Percentiles rank a stretch among this genome's conserved stretches.
Evolutionary conservation across 2,113 vertebrate species (phyloP).

Genomic region (Coturnix japonica): DNA sequence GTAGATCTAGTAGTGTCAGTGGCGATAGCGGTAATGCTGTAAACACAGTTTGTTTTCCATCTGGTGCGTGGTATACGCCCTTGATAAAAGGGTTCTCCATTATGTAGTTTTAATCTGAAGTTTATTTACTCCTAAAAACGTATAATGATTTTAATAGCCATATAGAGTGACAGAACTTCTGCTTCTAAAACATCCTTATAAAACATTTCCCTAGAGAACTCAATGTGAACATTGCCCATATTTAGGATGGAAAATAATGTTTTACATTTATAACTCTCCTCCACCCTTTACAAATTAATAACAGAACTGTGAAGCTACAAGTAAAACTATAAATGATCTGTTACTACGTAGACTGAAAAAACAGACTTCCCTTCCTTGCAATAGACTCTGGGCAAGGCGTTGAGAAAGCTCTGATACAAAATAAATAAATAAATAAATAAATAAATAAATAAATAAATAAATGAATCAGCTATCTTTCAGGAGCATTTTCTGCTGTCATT

Average conservation of each 20-base stretch:
- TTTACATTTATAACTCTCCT: neutral
- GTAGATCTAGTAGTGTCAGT: conserved; percentile 68
- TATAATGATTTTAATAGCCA: conserved; percentile 31
- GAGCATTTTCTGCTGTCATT: neutral
- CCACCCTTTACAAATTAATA: neutral
- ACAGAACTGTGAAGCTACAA: neutral
- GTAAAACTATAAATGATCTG: neutral
- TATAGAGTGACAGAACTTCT: neutral
- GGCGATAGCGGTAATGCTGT: conserved; percentile 62
- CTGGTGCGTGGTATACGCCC: conserved; percentile 61
- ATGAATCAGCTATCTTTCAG: neutral
- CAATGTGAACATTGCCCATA: neutral
- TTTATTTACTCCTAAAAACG: conserved; percentile 45
- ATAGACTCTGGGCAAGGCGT: neutral
- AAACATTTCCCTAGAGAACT: neutral
- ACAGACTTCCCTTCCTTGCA: neutral
- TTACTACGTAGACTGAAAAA: neutral
- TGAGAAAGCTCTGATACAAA: neutral
- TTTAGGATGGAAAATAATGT: neutral
- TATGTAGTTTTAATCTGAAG: conserved; percentile 24
- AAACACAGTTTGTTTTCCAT: conserved; percentile 74
- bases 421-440: no score
- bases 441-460: no score
- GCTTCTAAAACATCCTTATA: neutral
- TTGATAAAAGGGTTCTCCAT: conserved; percentile 60